Base-by-base conservation (phyloP, 2,888 invertebrate genomes). In the Phragmatobia fuliginosa region DNA sequence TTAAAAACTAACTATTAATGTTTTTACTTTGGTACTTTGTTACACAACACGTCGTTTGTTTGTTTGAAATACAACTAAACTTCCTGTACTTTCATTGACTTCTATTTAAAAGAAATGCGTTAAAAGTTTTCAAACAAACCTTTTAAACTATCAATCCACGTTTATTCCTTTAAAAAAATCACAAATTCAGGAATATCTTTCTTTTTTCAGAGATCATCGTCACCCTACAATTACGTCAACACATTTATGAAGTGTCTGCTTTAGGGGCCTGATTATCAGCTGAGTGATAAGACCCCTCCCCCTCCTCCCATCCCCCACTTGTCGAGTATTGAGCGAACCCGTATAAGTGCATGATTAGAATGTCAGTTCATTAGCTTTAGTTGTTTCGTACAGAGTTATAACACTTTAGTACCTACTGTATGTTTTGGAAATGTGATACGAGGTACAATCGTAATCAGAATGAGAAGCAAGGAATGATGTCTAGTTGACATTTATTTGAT, bases 221-320 rank as follows among this genome's bases (percentile, higher is more conserved):
- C 85, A 83, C 87, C 84, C 79, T 78, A 87, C 81, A 67, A 68
- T 85, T 87, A 77, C 90, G 90, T 91, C 90, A 91, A 84, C 83
- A 78, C 84, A 68, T 85, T 85, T 82, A 87, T 88, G 84, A 86
- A 88, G 86, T 90, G 88, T 85, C 86, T 80, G 77, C 74, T 75
- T 80, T 76, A 80, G 85, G 86, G 84, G 83, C 83, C 78, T 84
- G 92, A 91, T 91, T 92, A 92, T 92, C 92, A 91, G 85, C 79
- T 82, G 85, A 79, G 85, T 88, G 92, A 91, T 91, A 91, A 90
- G 83, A 72, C 68, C 83, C 75, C 76, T 71, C 63, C 76, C 70
- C 63, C 65, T 67, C 67, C 63, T 62, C 52, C 62, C 66, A 49
- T 66, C 68, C 63, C 70, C 64, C 70, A 73, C 71, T 60, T 60